Evolutionary conservation across 53 echinoderm and acorn worm species (phyloP).

Genomic region (Echinometra lucunter): DNA sequence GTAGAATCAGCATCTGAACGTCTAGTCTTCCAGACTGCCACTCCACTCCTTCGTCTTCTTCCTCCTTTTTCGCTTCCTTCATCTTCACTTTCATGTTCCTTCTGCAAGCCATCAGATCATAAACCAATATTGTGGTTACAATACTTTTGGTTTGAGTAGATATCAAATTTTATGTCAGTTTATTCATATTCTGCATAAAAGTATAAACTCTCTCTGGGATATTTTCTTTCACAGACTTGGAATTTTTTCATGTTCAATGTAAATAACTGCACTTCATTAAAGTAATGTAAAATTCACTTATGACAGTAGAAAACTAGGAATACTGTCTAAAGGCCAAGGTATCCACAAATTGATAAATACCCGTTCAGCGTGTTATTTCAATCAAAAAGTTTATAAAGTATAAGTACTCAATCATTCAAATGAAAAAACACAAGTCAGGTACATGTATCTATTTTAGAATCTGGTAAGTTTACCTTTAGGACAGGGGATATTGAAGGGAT

Average conservation of each 20-base stretch:
- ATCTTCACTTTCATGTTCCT: conserved; percentile 84
- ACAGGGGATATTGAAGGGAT: not conserved
- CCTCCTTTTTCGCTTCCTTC: conserved; percentile 75
- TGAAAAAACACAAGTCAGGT: no score
- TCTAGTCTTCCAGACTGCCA: conserved; percentile 66
- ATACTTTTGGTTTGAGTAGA: not conserved
- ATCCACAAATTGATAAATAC: no score
- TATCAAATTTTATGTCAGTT: not conserved
- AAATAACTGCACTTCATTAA: not conserved
- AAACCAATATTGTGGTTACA: not conserved
- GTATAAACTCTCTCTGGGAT: not conserved
- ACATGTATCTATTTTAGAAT: not conserved
- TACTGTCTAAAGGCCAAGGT: not conserved
- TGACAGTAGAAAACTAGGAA: not conserved
- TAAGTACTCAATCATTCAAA: no score
- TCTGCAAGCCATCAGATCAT: conserved; percentile 24
- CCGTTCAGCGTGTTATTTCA: no score
- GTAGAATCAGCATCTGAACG: conserved; percentile 62
- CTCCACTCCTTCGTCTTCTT: conserved; percentile 71
- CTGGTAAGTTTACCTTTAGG: not conserved
- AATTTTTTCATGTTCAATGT: not conserved
- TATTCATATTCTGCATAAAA: not conserved
- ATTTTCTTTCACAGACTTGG: not conserved
- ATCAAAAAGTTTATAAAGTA: no score
- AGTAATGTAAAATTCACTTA: not conserved